Evolutionary conservation across 2,888 invertebrate species (phyloP).

Genomic region (Pseudolycoriella hygida): DNA sequence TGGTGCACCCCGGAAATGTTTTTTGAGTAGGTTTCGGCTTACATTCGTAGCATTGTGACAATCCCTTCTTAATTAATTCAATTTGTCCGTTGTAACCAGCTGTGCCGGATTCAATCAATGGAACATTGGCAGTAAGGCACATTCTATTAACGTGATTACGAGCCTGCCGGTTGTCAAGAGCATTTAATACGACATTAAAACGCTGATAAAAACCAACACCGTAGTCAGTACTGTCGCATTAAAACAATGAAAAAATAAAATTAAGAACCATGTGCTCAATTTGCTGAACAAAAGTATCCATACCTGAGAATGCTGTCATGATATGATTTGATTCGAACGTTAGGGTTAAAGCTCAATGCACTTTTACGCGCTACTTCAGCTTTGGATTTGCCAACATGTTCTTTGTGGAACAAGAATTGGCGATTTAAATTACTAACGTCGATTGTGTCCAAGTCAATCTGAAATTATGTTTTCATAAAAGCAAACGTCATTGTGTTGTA

Average conservation of each 20-base stretch:
- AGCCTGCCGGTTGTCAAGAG: conserved; percentile 89
- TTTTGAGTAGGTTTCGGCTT: conserved; percentile 80
- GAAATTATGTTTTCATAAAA: conserved; percentile 11
- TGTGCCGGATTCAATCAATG: conserved; percentile 92
- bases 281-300: conserved; percentile 17
- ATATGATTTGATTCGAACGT: conserved; percentile 73
- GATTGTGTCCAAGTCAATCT: conserved; percentile 99
- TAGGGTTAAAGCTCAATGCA: conserved; percentile 72
- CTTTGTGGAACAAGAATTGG: conserved; percentile 95
- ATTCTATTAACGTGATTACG: conserved; percentile 97
- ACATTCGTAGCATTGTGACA: conserved; percentile 96
- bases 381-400: conserved; percentile 96
- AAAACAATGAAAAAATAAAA: no score
- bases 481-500: neutral
- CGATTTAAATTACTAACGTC: conserved; percentile 98
- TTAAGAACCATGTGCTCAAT: conserved; percentile 6
- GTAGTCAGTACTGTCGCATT: conserved; percentile 72
- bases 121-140: conserved; percentile 89
- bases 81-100: conserved; percentile 95
- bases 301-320: conserved; percentile 89
- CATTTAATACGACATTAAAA: conserved; percentile 87
- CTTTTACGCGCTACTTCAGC: conserved; percentile 82
- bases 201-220: conserved; percentile 80
- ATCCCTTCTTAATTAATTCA: conserved; percentile 67
- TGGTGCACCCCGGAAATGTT: conserved; percentile 94